Evolutionary conservation across 2,888 invertebrate species (phyloP).

Genomic region (Hoplodrina blanda): DNA sequence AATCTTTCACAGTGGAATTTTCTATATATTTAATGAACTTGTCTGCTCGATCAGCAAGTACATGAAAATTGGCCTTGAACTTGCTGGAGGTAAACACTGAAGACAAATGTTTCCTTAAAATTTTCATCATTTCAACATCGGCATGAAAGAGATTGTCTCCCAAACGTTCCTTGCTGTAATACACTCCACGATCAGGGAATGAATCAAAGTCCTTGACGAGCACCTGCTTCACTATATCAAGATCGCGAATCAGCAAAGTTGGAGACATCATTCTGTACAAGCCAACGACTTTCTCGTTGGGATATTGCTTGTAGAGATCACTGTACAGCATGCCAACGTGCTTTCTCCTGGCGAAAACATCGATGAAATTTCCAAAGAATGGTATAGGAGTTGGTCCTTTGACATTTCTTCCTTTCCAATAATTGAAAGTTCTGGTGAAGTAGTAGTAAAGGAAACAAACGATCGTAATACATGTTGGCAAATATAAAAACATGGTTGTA

Average conservation of each 20-base stretch:
- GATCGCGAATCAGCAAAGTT: constrained; percentile 72
- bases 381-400: constrained; percentile 71
- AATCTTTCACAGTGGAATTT: constrained; percentile 38
- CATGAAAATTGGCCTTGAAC: constrained; percentile 68
- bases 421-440: constrained; percentile 53
- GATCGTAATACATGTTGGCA: constrained; percentile 27
- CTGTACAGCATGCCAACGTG: constrained; percentile 64
- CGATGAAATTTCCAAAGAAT: constrained; percentile 65
- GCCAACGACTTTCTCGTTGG: constrained; percentile 76
- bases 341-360: constrained; percentile 65
- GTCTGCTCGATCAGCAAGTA: constrained; percentile 67
- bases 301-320: constrained; percentile 74
- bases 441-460: constrained; percentile 47
- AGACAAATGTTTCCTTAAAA: constrained; percentile 70
- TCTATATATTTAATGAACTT: constrained; percentile 69
- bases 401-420: constrained; percentile 68
- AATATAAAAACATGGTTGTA: constrained; percentile 36
- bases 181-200: constrained; percentile 73
- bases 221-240: constrained; percentile 74
- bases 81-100: constrained; percentile 75
- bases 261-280: constrained; percentile 74
- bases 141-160: constrained; percentile 76
- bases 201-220: constrained; percentile 76
- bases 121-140: constrained; percentile 69
- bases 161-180: constrained; percentile 70